Evolutionary conservation across 2,888 invertebrate genomes (phyloP).

Genomic region (Podotricha telesiphe): DNA sequence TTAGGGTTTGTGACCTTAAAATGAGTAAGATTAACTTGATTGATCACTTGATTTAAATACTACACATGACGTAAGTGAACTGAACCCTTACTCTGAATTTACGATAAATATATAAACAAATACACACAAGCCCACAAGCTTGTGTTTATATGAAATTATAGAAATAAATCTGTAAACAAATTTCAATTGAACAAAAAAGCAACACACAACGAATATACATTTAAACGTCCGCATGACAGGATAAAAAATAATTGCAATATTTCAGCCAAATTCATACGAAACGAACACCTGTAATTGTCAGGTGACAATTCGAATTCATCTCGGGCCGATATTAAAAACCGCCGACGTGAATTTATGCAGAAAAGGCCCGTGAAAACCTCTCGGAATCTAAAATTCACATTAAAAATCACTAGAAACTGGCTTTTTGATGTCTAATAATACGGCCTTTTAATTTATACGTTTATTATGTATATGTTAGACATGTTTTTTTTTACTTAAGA

Average conservation of each 20-base stretch:
- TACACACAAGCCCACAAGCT: too few species aligned
- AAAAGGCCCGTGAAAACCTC: conserved; percentile 46
- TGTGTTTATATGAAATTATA: too few species aligned
- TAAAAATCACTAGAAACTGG: conserved; percentile 43
- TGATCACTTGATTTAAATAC: too few species aligned
- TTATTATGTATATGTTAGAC: neutral
- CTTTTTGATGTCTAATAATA: conserved; percentile 23
- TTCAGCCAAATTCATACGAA: conserved; percentile 32
- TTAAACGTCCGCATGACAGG: conserved; percentile 8
- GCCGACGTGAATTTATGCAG: conserved; percentile 56
- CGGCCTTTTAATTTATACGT: conserved; percentile 20
- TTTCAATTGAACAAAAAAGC: neutral
- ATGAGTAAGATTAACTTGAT: too few species aligned
- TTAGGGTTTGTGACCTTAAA: too few species aligned
- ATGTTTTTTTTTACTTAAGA: neutral
- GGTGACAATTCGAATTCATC: conserved; percentile 33
- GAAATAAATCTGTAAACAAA: too few species aligned
- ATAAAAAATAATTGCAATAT: conserved; percentile 27
- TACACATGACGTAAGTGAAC: too few species aligned
- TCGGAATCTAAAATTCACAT: conserved; percentile 42
- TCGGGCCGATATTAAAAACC: conserved; percentile 59
- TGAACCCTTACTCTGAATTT: too few species aligned
- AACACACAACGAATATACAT: conserved; percentile 6
- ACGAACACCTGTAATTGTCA: conserved; percentile 57
- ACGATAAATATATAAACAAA: too few species aligned